Evolutionary conservation across 2,888 invertebrate species (phyloP).

Genomic region (Amblyjoppa proteus): DNA sequence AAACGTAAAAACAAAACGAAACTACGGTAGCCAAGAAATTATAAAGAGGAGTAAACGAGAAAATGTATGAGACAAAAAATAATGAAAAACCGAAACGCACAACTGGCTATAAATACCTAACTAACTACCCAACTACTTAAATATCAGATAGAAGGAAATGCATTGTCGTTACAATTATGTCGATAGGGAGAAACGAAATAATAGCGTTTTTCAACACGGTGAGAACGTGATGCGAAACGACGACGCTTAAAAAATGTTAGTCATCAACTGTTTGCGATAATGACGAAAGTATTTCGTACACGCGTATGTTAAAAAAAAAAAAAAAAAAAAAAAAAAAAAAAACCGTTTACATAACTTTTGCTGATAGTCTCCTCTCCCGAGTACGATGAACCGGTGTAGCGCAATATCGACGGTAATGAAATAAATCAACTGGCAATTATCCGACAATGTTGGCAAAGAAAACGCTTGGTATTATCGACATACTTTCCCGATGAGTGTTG

Average conservation of each 20-base stretch:
- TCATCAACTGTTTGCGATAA: constrained; percentile 35
- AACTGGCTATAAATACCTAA: too few relatives aligned
- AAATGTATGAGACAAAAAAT: too few relatives aligned
- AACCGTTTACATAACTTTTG: constrained; percentile 30
- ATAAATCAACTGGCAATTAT: constrained; percentile 9
- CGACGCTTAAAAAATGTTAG: background rate
- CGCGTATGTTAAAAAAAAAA: background rate
- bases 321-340: background rate
- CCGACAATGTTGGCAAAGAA: background rate
- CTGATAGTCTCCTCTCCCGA: background rate
- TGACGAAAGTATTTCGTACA: constrained; percentile 8
- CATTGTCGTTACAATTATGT: background rate
- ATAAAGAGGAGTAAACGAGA: too few relatives aligned
- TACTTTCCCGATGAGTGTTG: background rate
- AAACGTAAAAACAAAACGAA: too few relatives aligned
- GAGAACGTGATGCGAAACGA: background rate
- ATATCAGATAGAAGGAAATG: background rate
- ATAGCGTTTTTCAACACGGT: background rate
- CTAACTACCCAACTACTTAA: too few relatives aligned
- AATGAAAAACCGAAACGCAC: too few relatives aligned
- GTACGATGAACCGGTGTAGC: constrained; percentile 22
- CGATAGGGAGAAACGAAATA: background rate
- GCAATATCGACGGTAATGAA: constrained; percentile 24
- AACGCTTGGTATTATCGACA: background rate
- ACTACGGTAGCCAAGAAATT: too few relatives aligned